phyloP scores from a whole-genome alignment of 2,797 vertebrate genomes.

The Pipistrellus pygmaeus region DNA sequence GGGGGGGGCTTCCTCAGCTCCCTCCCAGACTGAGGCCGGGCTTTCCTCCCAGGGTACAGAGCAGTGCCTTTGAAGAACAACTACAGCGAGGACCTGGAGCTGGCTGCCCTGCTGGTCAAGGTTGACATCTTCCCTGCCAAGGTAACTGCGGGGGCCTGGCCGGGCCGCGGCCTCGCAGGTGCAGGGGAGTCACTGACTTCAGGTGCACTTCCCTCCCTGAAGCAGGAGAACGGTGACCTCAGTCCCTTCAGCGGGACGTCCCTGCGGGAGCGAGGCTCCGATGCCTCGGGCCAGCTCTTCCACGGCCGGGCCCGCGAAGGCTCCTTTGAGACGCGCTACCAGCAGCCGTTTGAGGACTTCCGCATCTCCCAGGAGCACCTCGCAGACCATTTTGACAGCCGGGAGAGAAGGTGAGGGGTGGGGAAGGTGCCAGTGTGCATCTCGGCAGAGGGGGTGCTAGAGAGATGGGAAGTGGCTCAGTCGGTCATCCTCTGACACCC shows the following conservation, averaged over 20 bases:
- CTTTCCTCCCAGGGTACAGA: conserved; percentile 91
- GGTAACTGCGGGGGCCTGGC: conserved; percentile 84
- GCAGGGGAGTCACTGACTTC: neutral
- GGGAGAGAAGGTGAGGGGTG: conserved; percentile 92
- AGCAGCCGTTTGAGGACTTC: conserved; percentile 95
- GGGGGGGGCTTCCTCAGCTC: neutral
- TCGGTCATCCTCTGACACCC: neutral
- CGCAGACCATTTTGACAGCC: conserved; percentile 93
- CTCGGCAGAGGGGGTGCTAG: neutral
- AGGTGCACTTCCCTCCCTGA: neutral
- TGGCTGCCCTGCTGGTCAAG: conserved; percentile 96
- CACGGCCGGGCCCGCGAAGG: conserved; percentile 93
- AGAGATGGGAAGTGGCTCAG: neutral
- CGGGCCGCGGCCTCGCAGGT: neutral
- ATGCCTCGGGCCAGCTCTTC: conserved; percentile 90
- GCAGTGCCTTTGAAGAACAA: conserved; percentile 99
- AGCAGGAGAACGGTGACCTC: conserved; percentile 96
- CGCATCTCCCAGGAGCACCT: conserved; percentile 95
- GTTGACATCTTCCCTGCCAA: conserved; percentile 93
- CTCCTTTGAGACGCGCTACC: conserved; percentile 95
- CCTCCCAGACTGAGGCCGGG: conserved; percentile 20
- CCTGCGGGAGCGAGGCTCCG: conserved; percentile 92
- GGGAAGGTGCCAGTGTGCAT: neutral
- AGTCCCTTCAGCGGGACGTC: conserved; percentile 88
- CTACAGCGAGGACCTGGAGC: conserved; percentile 97